Conservation (phyloP, 64 coral and sea anemone genomes). For the Stichodactyla helianthus region DNA sequence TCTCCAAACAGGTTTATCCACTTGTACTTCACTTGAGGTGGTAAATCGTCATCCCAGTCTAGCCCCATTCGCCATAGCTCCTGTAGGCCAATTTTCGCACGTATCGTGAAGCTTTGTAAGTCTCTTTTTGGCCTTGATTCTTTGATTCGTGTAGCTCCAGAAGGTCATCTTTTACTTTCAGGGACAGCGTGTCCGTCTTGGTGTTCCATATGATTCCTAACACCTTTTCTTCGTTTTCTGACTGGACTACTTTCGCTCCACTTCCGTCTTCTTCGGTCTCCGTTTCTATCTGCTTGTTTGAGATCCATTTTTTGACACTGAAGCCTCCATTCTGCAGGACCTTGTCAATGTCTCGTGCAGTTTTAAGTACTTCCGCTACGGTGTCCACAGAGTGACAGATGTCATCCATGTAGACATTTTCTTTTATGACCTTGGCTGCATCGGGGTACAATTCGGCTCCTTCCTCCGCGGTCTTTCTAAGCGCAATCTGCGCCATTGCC, state of each 20-base stretch:
- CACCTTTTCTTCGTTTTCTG: conserved; percentile 31
- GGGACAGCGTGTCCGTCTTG: conserved; percentile 18
- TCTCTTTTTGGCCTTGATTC: background rate
- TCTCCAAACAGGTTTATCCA: conserved; percentile 38
- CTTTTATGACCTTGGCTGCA: conserved; percentile 36
- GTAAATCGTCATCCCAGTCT: conserved; percentile 55
- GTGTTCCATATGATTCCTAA: conserved; percentile 49
- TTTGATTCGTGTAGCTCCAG: background rate
- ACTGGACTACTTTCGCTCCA: conserved; percentile 1
- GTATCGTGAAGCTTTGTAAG: conserved; percentile 28
- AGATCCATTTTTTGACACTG: conserved; percentile 38
- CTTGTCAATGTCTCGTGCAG: conserved; percentile 24
- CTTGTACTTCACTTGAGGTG: background rate
- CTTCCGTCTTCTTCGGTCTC: background rate
- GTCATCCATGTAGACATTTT: conserved; percentile 65
- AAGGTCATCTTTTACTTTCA: conserved; percentile 38
- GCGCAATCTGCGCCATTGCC: conserved; percentile 52
- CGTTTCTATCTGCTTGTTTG: conserved; percentile 2
- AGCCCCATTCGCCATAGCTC: conserved; percentile 38
- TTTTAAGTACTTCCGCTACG: background rate
- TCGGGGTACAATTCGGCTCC: conserved; percentile 14
- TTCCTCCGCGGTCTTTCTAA: conserved; percentile 57
- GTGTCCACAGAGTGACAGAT: conserved; percentile 35
- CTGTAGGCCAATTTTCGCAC: conserved; percentile 46
- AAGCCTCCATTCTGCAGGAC: conserved; percentile 28